Evolutionary conservation across 1,140 invertebrate species (phyloP).

Genomic region (Whitmania pigra): DNA sequence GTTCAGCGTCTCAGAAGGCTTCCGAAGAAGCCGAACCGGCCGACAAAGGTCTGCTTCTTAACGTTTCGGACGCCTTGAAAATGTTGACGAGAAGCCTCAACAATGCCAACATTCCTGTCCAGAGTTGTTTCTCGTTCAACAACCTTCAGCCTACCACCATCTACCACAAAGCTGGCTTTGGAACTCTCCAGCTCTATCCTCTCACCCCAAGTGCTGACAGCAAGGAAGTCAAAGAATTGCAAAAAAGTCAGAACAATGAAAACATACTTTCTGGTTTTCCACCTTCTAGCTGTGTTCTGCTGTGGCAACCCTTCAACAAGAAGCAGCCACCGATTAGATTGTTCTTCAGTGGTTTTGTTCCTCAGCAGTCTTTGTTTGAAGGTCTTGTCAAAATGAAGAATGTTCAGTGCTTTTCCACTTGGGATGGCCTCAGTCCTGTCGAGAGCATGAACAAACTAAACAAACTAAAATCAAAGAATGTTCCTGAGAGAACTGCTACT

Average conservation of each 20-base stretch:
- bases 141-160: neutral
- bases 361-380: constrained; percentile 3
- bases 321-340: neutral
- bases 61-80: neutral
- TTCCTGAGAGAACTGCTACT: too few species aligned
- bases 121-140: neutral
- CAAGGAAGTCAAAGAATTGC: constrained; percentile 8
- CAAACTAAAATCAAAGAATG: too few species aligned
- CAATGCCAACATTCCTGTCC: constrained; percentile 1
- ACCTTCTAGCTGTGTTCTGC: neutral
- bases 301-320: constrained; percentile 6
- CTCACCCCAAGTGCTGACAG: neutral
- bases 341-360: constrained; percentile 2
- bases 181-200: constrained; percentile 1
- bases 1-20: neutral
- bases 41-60: neutral
- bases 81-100: neutral
- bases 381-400: constrained; percentile 1
- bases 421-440: neutral
- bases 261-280: neutral
- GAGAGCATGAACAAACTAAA: too few species aligned
- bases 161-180: constrained; percentile 2
- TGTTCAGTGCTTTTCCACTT: neutral
- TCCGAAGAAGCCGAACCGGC: neutral
- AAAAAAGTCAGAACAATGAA: neutral